These are phyloP conservation scores for Drosophila takahashii DNA, from an alignment of 1,140 invertebrate species.

Conservation along the genomic window DNA sequence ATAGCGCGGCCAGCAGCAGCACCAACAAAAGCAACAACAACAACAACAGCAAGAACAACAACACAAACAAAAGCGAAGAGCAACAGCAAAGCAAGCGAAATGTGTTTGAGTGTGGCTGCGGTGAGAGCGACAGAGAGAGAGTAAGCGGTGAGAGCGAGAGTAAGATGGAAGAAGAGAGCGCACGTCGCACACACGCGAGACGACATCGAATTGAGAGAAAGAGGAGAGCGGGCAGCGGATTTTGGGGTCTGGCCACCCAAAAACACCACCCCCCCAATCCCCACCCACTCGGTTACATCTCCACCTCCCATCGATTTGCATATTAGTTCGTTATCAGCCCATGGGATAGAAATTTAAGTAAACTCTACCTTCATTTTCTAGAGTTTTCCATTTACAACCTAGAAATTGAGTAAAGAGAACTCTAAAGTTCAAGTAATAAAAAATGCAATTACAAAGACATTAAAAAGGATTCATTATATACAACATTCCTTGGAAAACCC, in stretches of 20 bases:
- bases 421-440: not conserved
- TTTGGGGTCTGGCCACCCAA: slow-evolving; percentile 70
- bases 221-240: slow-evolving; percentile 33
- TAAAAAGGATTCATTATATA: not conserved
- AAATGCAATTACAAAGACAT: not conserved
- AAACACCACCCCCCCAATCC: not conserved
- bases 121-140: slow-evolving; percentile 63
- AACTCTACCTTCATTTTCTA: not conserved
- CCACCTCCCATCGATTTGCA: slow-evolving; percentile 64
- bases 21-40: slow-evolving; percentile 63
- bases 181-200: slow-evolving; percentile 75
- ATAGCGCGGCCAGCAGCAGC: slow-evolving; percentile 76
- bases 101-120: slow-evolving; percentile 79
- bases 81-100: slow-evolving; percentile 71
- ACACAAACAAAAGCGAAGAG: slow-evolving; percentile 68
- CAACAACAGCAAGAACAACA: slow-evolving; percentile 55
- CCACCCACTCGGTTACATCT: not conserved
- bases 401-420: not conserved
- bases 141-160: slow-evolving; percentile 30
- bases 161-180: slow-evolving; percentile 69
- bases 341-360: slow-evolving; percentile 2
- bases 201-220: slow-evolving; percentile 60
- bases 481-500: no score
- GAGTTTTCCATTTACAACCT: not conserved
- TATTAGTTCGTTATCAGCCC: slow-evolving; percentile 50